phyloP scores from a whole-genome alignment of 1,140 invertebrate genomes.

The Pseudomyrmex sp. region DNA sequence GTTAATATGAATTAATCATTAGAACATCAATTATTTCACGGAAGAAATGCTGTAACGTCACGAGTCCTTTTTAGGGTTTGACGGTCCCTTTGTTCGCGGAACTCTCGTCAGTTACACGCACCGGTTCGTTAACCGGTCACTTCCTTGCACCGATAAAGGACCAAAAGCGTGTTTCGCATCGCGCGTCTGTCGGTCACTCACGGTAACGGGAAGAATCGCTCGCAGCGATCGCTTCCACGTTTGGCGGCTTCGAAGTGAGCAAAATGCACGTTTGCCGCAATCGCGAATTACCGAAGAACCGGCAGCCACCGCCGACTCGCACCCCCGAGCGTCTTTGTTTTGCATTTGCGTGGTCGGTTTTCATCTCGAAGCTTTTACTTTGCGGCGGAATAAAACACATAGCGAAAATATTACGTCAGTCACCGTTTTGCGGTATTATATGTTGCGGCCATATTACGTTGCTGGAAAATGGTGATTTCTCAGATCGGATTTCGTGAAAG shows the following conservation, averaged over 20 bases:
- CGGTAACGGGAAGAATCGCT: constrained; percentile 57
- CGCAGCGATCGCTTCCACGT: constrained; percentile 47
- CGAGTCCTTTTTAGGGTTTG: not conserved
- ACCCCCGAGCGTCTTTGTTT: constrained; percentile 33
- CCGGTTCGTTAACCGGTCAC: constrained; percentile 50
- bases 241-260: not conserved
- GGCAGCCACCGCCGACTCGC: constrained; percentile 24
- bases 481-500: not conserved
- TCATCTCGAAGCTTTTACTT: not conserved
- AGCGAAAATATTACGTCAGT: not conserved
- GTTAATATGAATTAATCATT: no score
- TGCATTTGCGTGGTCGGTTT: constrained; percentile 19
- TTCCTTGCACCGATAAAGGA: constrained; percentile 44
- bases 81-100: not conserved
- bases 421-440: not conserved
- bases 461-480: not conserved
- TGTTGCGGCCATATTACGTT: not conserved
- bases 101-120: not conserved
- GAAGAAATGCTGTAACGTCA: constrained; percentile 11
- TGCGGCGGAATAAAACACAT: not conserved
- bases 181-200: constrained; percentile 43
- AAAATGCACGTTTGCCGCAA: constrained; percentile 56
- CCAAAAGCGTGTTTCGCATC: constrained; percentile 49
- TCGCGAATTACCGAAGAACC: constrained; percentile 43
- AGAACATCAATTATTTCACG: no score